These are phyloP conservation scores for Empis livida DNA, from an alignment of 2,888 invertebrate species.

Conservation along the genomic window DNA sequence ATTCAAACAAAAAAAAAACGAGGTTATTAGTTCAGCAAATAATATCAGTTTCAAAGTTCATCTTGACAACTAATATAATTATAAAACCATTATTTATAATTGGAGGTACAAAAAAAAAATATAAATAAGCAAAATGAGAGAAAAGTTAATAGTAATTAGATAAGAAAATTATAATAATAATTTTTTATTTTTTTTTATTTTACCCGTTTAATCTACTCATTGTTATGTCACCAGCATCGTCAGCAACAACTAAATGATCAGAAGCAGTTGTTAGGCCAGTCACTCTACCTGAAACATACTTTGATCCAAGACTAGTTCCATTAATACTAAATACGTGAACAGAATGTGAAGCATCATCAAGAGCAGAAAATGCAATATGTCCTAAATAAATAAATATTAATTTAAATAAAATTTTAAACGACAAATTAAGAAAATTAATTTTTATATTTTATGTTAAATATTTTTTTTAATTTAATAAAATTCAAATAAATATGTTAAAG, in stretches of 20 bases:
- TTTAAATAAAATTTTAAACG: not conserved
- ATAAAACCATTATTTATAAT: too few species aligned
- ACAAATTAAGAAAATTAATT: not conserved
- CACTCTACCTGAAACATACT: slow-evolving; percentile 39
- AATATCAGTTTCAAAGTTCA: too few species aligned
- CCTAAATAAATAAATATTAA: slow-evolving; percentile 26
- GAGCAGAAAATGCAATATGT: slow-evolving; percentile 42
- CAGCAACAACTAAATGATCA: slow-evolving; percentile 38
- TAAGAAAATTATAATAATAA: too few species aligned
- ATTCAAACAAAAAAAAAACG: too few species aligned
- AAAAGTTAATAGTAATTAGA: too few species aligned
- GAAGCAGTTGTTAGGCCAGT: slow-evolving; percentile 38
- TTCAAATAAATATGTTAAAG: too few species aligned
- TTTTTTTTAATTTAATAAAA: too few species aligned
- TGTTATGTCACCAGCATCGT: slow-evolving; percentile 42
- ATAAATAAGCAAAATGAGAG: too few species aligned
- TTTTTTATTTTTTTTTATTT: slow-evolving; percentile 6
- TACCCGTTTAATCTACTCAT: slow-evolving; percentile 38
- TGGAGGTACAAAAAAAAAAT: too few species aligned
- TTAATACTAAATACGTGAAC: slow-evolving; percentile 41
- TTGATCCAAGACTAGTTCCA: slow-evolving; percentile 38
- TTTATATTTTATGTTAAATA: not conserved
- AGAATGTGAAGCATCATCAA: slow-evolving; percentile 39
- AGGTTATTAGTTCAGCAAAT: too few species aligned
- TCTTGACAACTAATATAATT: too few species aligned